These are phyloP conservation scores for Stenurella melanura DNA, from an alignment of 2,888 invertebrate species.

Conservation along the genomic window DNA sequence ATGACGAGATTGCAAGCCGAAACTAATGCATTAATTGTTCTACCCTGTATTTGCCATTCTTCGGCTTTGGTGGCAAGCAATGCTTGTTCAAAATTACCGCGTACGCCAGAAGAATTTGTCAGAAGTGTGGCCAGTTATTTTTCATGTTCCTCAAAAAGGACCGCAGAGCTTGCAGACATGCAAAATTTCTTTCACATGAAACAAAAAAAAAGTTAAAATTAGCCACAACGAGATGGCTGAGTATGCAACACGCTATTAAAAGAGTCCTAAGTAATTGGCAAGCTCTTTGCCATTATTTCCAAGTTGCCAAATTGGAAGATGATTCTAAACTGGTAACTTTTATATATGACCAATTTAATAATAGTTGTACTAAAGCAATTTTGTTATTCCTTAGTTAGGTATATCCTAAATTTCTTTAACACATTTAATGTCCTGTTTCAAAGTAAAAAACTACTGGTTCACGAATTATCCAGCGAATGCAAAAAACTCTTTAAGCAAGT, in stretches of 20 bases:
- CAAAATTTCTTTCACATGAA: constrained; percentile 42
- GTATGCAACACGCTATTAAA: neutral
- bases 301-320: neutral
- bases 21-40: constrained; percentile 23
- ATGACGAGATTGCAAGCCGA: too few species aligned
- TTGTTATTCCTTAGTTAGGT: neutral
- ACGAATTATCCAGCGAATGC: too few species aligned
- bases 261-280: neutral
- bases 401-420: constrained; percentile 3
- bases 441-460: neutral
- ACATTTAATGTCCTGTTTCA: constrained; percentile 16
- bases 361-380: too few species aligned
- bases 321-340: neutral
- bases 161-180: constrained; percentile 42
- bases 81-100: constrained; percentile 41
- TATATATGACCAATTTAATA: too few species aligned
- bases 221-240: constrained; percentile 1
- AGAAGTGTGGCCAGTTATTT: constrained; percentile 41
- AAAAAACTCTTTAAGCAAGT: too few species aligned
- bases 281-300: neutral
- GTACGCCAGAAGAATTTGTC: constrained; percentile 46
- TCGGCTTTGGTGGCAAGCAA: constrained; percentile 41
- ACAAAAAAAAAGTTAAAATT: constrained; percentile 30
- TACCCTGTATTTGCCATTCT: constrained; percentile 45
- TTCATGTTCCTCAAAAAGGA: constrained; percentile 41